Evolutionary conservation across 23 tunicate genomes (phyloP), one percentile per base, ranked within the genome.

Genomic region (Trididemnum nubilum): DNA sequence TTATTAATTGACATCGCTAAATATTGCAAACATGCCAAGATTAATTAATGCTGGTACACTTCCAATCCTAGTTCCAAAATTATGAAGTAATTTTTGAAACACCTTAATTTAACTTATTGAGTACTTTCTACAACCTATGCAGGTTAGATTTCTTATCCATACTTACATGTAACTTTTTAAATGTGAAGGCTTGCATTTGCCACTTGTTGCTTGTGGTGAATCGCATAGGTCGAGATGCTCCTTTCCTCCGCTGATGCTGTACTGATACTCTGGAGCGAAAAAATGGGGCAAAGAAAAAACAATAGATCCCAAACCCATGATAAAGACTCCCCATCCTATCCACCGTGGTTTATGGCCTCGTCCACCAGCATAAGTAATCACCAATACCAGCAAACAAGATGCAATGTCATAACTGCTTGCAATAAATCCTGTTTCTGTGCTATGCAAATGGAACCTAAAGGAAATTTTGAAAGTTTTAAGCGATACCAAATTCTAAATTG

Each of bases 271-370:
- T 29, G 97, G 91, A 18, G 97, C 97, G 28, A 86, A n/a, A 66
- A 76, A 91, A 71, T 91, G 97, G 23, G 97, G 97, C 29, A 86
- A 39, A 38, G 84, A 50, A 61, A 91, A 91, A 15, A 91, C 64
- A 37, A 91, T 35, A 30, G 90, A 73, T 2, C 91, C 97, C 12
- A 86, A 2, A 15, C 97, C 97, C 82, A 91, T 81, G 3, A 91
- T 32, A 71, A 91, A 76, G n/a, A 86, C 69, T 2, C 97, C 97
- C 88, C 97, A 82, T 24, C 97, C 97, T 51, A 86, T 86, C 97
- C 97, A 91, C 30, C 31, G n/a, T 9, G 97, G 97, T 71, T 91
- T 91, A 79, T 86, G 91, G 26, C 97, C 91, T 36, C 44, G 58
- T 2, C 91, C 97, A 52, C 97, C 97, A 59, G 82, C 57, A 72